These are phyloP conservation scores for Cheilosia soror DNA, from an alignment of 2,888 invertebrate genomes.

Conservation along the genomic window DNA sequence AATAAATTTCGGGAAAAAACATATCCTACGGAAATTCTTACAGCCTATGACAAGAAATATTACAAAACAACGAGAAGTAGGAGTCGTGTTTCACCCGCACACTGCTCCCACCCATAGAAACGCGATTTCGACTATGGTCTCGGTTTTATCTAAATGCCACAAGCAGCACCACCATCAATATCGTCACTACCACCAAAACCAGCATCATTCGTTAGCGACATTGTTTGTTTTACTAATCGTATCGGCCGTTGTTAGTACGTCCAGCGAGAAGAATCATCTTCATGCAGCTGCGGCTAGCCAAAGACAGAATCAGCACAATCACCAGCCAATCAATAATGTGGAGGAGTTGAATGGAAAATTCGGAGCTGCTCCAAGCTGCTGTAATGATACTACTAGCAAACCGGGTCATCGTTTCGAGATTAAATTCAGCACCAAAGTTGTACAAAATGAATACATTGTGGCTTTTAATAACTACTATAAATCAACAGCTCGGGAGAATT, in stretches of 20 bases:
- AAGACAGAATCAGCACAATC: constrained; percentile 50
- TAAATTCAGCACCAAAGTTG: constrained; percentile 86
- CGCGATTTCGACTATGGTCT: constrained; percentile 63
- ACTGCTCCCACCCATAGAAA: constrained; percentile 33
- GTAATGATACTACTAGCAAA: constrained; percentile 57
- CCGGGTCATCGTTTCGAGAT: constrained; percentile 69
- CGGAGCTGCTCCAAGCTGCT: constrained; percentile 38
- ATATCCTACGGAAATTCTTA: constrained; percentile 41
- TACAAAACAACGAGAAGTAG: constrained; percentile 42
- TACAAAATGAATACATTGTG: constrained; percentile 92
- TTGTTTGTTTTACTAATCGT: constrained; percentile 70
- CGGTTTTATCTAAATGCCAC: constrained; percentile 55
- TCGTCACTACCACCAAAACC: constrained; percentile 23
- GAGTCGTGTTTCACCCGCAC: constrained; percentile 34
- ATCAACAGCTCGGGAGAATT: constrained; percentile 88
- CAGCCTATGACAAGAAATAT: constrained; percentile 36
- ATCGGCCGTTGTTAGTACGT: constrained; percentile 62
- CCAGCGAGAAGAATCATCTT: constrained; percentile 63
- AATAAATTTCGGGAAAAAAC: constrained; percentile 74
- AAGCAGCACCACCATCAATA: constrained; percentile 28
- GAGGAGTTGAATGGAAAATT: constrained; percentile 36
- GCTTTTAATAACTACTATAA: constrained; percentile 93
- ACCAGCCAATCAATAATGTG: constrained; percentile 27
- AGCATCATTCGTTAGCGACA: constrained; percentile 58
- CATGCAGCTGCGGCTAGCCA: constrained; percentile 39